phyloP scores from a whole-genome alignment of 2,888 invertebrate species.

The Harmothoe impar region DNA sequence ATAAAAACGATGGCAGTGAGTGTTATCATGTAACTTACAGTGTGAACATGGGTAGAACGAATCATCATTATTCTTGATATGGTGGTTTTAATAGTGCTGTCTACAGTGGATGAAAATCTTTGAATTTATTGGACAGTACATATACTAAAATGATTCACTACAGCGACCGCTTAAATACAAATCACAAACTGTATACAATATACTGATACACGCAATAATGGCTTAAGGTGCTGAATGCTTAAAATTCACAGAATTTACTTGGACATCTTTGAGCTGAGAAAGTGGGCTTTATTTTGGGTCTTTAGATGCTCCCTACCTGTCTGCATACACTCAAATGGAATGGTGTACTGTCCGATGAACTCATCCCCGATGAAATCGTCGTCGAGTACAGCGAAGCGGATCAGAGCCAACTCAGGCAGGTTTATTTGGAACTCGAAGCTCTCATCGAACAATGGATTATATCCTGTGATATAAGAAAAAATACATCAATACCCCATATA shows the following conservation, averaged over 20 bases:
- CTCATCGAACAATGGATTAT: constrained; percentile 87
- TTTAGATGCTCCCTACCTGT: constrained; percentile 83
- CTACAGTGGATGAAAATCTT: too few species aligned
- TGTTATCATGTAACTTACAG: background rate
- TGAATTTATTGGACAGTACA: too few species aligned
- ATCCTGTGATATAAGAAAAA: constrained; percentile 78
- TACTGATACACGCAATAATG: too few species aligned
- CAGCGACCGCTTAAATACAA: too few species aligned
- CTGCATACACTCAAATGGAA: constrained; percentile 86
- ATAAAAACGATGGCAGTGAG: background rate
- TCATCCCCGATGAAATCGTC: constrained; percentile 85
- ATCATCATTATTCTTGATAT: too few species aligned
- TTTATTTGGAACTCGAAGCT: constrained; percentile 86
- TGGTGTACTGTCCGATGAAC: constrained; percentile 87
- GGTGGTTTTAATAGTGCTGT: too few species aligned
- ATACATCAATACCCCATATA: too few species aligned
- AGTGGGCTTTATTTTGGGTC: background rate
- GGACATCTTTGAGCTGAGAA: too few species aligned
- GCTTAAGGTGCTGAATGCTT: too few species aligned
- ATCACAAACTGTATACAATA: too few species aligned
- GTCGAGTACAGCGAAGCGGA: constrained; percentile 86
- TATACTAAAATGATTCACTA: too few species aligned
- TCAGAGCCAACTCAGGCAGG: constrained; percentile 86
- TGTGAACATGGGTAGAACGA: background rate
- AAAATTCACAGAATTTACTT: too few species aligned